Percentiles rank a stretch among this genome's conserved stretches.
Evolutionary conservation across 2,797 vertebrate genomes (phyloP).

Genomic region (Linurgus olivaceus): DNA sequence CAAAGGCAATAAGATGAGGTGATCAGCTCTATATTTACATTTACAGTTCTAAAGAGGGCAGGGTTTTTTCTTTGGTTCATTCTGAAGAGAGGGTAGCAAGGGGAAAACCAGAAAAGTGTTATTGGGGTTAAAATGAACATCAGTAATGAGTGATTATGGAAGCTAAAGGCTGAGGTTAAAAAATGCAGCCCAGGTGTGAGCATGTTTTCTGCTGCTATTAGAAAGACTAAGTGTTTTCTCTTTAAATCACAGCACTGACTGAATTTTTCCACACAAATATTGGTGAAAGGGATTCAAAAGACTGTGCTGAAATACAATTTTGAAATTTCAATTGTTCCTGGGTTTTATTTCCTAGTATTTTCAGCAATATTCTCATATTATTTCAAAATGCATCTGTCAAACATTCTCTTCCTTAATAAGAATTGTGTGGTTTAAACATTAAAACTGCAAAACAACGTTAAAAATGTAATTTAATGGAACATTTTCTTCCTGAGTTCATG

Average conservation of each 20-base stretch:
- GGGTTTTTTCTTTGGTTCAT: neutral
- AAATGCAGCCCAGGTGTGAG: constrained; percentile 28
- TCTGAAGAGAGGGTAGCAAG: neutral
- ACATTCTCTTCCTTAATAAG: neutral
- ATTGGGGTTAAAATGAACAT: neutral
- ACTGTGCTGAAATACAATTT: neutral
- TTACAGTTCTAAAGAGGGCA: neutral
- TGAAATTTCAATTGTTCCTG: neutral
- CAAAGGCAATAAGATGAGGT: neutral
- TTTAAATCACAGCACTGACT: neutral
- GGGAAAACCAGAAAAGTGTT: neutral
- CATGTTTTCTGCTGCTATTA: neutral
- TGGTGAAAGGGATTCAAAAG: neutral
- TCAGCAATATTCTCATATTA: neutral
- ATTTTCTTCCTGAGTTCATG: neutral
- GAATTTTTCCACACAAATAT: neutral
- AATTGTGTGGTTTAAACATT: neutral
- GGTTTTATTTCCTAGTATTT: neutral
- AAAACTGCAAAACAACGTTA: neutral
- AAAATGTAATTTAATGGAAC: neutral
- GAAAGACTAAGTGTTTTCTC: neutral
- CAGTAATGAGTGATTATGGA: neutral
- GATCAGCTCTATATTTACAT: neutral
- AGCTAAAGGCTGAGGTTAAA: constrained; percentile 14
- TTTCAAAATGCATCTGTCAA: neutral